Percentiles rank a stretch among this genome's conserved stretches.
Conservation (phyloP, 1,140 invertebrate species). For the Drosophila ercepeae region DNA sequence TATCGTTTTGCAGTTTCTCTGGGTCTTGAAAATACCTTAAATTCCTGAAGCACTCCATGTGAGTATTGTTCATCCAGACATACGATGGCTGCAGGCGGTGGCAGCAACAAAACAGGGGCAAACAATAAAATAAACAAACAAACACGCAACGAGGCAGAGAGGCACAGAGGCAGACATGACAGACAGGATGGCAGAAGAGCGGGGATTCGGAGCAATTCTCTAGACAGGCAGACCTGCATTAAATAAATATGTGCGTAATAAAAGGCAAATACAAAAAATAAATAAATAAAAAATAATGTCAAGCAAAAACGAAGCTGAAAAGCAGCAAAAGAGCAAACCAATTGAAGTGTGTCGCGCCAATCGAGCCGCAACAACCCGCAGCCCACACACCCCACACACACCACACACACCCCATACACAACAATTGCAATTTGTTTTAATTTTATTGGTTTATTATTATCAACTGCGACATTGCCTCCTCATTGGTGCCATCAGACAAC, state of each 20-base stretch:
- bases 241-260: constrained; percentile 63
- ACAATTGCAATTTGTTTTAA: constrained; percentile 76
- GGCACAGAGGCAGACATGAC: constrained; percentile 45
- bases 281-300: constrained; percentile 5
- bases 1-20: neutral
- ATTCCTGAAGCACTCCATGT: neutral
- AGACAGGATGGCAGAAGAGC: constrained; percentile 23
- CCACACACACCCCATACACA: constrained; percentile 27
- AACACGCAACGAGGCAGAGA: constrained; percentile 32
- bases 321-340: constrained; percentile 53
- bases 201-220: neutral
- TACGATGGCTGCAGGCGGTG: constrained; percentile 31
- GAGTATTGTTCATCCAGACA: constrained; percentile 26
- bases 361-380: constrained; percentile 27
- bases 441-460: constrained; percentile 79
- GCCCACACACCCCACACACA: constrained; percentile 17
- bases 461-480: constrained; percentile 20
- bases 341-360: constrained; percentile 62
- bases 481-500: constrained; percentile 45
- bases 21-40: neutral
- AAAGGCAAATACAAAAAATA: constrained; percentile 51
- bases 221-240: constrained; percentile 51
- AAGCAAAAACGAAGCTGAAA: constrained; percentile 6
- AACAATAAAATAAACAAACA: constrained; percentile 57
- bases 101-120: constrained; percentile 45